Evolutionary conservation across 2,797 vertebrate species (phyloP).

Genomic region (Amblyraja radiata): DNA sequence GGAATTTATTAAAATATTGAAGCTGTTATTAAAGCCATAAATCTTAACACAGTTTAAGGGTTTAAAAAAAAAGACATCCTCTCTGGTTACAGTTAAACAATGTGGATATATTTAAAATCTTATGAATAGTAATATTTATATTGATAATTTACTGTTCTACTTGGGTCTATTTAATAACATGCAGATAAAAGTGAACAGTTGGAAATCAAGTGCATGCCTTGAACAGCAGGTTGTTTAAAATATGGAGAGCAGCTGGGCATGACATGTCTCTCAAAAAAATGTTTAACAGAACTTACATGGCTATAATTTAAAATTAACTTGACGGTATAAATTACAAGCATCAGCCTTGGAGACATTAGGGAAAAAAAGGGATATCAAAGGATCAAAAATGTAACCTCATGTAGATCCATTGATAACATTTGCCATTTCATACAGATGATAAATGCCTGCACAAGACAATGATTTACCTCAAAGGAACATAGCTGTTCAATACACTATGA

Average conservation of each 20-base stretch:
- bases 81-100: conserved; percentile 40
- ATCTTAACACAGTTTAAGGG: conserved; percentile 42
- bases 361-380: neutral
- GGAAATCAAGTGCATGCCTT: conserved; percentile 38
- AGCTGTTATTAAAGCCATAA: conserved; percentile 45
- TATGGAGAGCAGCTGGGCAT: conserved; percentile 42
- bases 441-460: neutral
- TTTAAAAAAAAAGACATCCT: conserved; percentile 42
- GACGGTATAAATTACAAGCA: conserved; percentile 15
- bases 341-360: neutral
- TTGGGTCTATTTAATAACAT: conserved; percentile 40
- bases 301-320: conserved; percentile 32
- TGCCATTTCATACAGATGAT: neutral
- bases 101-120: conserved; percentile 43
- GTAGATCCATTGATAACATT: neutral
- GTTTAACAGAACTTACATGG: conserved; percentile 11
- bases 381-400: neutral
- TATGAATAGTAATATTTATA: conserved; percentile 40
- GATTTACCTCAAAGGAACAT: conserved; percentile 2
- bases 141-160: conserved; percentile 40
- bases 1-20: conserved; percentile 41
- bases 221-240: conserved; percentile 43
- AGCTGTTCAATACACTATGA: neutral
- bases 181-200: conserved; percentile 39
- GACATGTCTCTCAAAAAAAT: conserved; percentile 33